phyloP scores from a whole-genome alignment of 2,888 invertebrate genomes.

The Eupithecia tripunctaria region DNA sequence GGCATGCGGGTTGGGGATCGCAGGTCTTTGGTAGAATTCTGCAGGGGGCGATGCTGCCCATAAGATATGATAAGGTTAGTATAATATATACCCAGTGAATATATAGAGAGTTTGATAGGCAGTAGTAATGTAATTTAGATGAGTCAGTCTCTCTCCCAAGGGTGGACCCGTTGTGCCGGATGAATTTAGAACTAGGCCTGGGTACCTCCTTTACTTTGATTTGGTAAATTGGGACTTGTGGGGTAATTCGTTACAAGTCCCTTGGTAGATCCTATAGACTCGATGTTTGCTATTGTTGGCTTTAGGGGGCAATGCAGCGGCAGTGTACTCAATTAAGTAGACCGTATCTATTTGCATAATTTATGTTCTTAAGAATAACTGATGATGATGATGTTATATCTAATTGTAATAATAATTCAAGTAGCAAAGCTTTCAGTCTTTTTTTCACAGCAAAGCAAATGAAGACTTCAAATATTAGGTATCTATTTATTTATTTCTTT shows the following conservation, averaged over 20 bases:
- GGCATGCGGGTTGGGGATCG: too few species aligned
- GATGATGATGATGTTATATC: too few species aligned
- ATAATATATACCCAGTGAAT: conserved; percentile 17
- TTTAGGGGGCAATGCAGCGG: neutral
- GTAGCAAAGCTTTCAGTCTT: too few species aligned
- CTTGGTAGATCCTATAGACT: conserved; percentile 7
- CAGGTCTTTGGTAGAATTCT: too few species aligned
- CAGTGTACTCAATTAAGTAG: neutral
- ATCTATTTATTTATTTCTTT: too few species aligned
- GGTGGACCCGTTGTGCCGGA: conserved; percentile 60
- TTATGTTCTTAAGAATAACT: too few species aligned
- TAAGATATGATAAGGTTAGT: too few species aligned
- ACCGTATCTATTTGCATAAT: neutral
- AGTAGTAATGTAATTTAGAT: conserved; percentile 55
- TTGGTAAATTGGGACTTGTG: conserved; percentile 26
- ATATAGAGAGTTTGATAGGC: conserved; percentile 51
- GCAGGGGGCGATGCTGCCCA: too few species aligned
- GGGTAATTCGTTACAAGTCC: conserved; percentile 23
- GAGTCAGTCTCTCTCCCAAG: conserved; percentile 57
- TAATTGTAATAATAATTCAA: too few species aligned
- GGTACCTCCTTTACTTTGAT: conserved; percentile 35
- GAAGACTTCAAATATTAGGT: neutral
- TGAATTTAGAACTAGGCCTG: conserved; percentile 58
- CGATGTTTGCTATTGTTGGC: neutral
- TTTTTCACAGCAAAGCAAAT: neutral